Evolutionary conservation across 2,113 vertebrate species (phyloP), one percentile per base, ranked within the genome.

Genomic region (Acanthochromis polyacanthus): DNA sequence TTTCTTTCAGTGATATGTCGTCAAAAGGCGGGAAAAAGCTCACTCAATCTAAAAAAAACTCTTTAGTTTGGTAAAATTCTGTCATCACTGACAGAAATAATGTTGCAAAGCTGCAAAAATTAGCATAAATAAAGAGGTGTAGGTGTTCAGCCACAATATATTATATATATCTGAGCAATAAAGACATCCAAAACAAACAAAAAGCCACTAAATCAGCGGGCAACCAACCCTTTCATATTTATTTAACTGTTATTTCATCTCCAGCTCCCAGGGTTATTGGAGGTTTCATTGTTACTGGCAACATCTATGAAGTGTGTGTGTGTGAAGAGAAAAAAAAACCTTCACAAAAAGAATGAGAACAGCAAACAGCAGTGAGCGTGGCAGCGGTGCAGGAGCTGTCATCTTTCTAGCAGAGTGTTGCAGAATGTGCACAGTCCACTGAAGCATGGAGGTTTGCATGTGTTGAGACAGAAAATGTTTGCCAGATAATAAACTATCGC

Each of bases 351-450:
- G 4, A 72, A 69, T 30, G 36, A 68, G 57, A 72, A 48, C 30
- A 63, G 64, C 17, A 32, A 68, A 59, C 45, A 65, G 66, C 48
- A 65, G 61, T 22, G 55, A 58, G 30, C 36, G 62, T 51, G 58
- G 65, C 78, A 83, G 59, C 85, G 72, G 69, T 63, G 69, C 19
- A 55, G 59, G 57, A 74, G 71, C 78, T 5, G 70, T 59, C 67
- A 58, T 67, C 73, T 32, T 50, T 65, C 36, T 22, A 19, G 53
- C n/a, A 56, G 10, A 22, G 16, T 57, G 69, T 69, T 23, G 57
- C 59, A 65, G 58, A 23, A 28, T 61, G 23, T 50, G 57, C 30
- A 43, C 46, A 30, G 53, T 14, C 48, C 38, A 2, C 0, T 70
- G 56, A 61, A 71, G 51, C 60, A 12, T 0, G 10, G 15, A 64